A percentile compares a stretch with the other conserved stretches of the same genome.
These are phyloP conservation scores for Platycercus adscitus DNA, from an alignment of 2,113 vertebrate genomes.

Conservation along the genomic window DNA sequence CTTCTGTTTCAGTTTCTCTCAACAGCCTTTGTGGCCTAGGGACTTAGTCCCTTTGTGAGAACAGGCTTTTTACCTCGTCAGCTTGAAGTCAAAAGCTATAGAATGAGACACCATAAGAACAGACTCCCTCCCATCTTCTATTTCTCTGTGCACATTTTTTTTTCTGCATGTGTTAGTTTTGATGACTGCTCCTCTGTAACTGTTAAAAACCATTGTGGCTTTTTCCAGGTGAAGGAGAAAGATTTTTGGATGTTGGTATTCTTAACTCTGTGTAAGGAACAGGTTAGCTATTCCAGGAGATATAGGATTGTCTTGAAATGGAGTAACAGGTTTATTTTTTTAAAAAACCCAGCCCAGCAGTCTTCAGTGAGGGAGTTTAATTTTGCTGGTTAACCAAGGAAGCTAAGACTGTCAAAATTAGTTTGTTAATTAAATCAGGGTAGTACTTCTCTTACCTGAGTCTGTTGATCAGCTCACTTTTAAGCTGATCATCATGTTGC, in stretches of 20 bases:
- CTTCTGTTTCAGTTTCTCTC: neutral
- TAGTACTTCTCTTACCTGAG: neutral
- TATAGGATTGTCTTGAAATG: neutral
- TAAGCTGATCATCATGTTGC: neutral
- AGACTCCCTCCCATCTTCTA: neutral
- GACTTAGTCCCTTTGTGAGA: neutral
- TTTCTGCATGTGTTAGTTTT: neutral
- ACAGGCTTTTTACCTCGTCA: neutral
- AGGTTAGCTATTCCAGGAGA: neutral
- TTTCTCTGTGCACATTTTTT: neutral
- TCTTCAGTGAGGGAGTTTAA: neutral
- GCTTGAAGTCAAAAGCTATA: neutral
- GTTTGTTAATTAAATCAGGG: neutral
- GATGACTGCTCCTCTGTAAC: neutral
- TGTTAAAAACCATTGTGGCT: neutral
- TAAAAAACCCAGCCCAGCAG: neutral
- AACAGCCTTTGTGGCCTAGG: neutral
- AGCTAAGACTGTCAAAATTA: neutral
- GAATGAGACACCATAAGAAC: neutral
- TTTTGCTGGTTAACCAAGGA: neutral
- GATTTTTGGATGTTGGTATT: neutral
- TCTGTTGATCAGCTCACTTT: neutral
- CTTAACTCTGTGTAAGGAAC: neutral
- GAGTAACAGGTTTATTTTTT: neutral
- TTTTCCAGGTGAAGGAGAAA: neutral